Evolutionary conservation across 2,113 vertebrate species (phyloP).

Genomic region (Fregata magnificens): DNA sequence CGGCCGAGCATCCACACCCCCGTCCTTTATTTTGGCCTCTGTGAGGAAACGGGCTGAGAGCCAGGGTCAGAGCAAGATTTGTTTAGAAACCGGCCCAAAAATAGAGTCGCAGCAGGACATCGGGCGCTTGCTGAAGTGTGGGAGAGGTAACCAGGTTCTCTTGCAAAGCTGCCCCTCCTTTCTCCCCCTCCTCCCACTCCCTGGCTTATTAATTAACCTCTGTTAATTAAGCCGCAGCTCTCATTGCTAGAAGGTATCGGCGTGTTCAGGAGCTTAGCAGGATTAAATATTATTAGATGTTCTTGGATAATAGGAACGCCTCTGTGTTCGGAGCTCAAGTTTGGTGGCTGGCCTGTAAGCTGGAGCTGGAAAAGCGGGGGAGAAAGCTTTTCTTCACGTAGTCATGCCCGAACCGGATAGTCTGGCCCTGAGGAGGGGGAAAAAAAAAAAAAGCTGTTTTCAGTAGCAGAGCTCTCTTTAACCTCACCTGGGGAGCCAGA

Average conservation of each 20-base stretch:
- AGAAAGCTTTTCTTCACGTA: neutral
- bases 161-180: constrained; percentile 21
- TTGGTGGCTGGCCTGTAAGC: neutral
- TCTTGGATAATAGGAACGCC: neutral
- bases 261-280: neutral
- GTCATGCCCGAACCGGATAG: neutral
- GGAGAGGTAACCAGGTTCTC: neutral
- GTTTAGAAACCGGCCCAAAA: neutral
- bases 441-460: neutral
- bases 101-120: neutral
- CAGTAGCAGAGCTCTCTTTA: neutral
- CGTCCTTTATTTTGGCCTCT: neutral
- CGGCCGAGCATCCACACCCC: fast-evolving
- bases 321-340: neutral
- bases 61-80: neutral
- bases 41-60: neutral
- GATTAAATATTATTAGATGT: constrained; percentile 53
- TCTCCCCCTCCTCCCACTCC: neutral
- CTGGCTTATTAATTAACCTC: constrained; percentile 53
- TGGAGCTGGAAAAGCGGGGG: neutral
- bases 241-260: constrained; percentile 31
- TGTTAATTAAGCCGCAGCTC: constrained; percentile 39
- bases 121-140: neutral
- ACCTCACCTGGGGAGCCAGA: neutral
- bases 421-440: neutral